A percentile compares a stretch with the other conserved stretches of the same genome.
phyloP scores from a whole-genome alignment of 1,140 invertebrate genomes.

The Ostrea edulis region DNA sequence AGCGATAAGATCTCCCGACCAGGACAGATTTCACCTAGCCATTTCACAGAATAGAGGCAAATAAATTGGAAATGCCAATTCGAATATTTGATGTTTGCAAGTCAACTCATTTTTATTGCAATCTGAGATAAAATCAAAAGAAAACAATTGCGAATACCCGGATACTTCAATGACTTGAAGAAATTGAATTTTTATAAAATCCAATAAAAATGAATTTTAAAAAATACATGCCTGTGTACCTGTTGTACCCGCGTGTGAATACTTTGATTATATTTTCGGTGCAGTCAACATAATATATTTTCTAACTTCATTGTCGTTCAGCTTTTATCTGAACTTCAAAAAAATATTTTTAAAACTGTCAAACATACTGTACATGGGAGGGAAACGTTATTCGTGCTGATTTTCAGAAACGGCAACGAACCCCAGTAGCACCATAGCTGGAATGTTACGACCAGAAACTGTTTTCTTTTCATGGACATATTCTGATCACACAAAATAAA shows the following conservation, averaged over 20 bases:
- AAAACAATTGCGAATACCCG: slow-evolving; percentile 13
- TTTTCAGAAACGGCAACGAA: background rate
- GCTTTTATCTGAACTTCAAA: background rate
- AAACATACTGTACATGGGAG: background rate
- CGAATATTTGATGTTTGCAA: slow-evolving; percentile 39
- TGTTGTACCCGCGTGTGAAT: background rate
- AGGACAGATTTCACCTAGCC: slow-evolving; percentile 1
- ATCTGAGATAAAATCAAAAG: slow-evolving; percentile 24
- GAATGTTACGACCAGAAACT: background rate
- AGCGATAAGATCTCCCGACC: background rate
- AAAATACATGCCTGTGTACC: background rate
- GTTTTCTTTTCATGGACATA: background rate
- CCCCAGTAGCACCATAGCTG: background rate
- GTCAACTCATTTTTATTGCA: slow-evolving; percentile 37
- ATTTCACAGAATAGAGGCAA: slow-evolving; percentile 31
- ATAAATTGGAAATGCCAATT: slow-evolving; percentile 37
- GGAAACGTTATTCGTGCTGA: background rate
- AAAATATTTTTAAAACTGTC: background rate
- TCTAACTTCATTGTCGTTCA: background rate
- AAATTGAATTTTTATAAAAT: slow-evolving; percentile 15
- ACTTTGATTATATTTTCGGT: background rate
- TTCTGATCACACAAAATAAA: background rate
- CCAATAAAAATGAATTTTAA: background rate
- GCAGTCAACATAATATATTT: background rate
- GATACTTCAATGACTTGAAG: slow-evolving; percentile 20